Conservation (phyloP, 1,140 invertebrate genomes). For the Heliconius eleuchia region DNA sequence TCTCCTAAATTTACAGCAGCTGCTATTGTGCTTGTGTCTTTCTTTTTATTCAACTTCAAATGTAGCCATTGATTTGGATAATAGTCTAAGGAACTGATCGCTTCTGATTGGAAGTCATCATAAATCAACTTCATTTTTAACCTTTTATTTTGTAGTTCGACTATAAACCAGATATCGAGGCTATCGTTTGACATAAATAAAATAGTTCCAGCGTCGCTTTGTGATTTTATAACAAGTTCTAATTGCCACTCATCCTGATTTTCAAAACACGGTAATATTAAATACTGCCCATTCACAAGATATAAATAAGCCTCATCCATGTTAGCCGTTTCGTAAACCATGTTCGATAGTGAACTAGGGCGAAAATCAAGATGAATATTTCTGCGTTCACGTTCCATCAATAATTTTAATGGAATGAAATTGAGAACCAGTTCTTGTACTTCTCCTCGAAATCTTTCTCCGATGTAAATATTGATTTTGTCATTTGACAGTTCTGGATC, state of each 20-base stretch:
- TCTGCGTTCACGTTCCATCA: constrained; percentile 43
- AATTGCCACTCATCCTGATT: constrained; percentile 60
- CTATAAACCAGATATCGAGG: constrained; percentile 56
- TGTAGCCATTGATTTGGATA: constrained; percentile 65
- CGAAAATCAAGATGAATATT: constrained; percentile 38
- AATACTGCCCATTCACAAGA: constrained; percentile 58
- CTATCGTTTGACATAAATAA: constrained; percentile 51
- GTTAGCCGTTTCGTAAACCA: constrained; percentile 62
- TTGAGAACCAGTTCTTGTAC: constrained; percentile 70
- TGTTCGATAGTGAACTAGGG: constrained; percentile 57
- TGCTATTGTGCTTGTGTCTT: constrained; percentile 58
- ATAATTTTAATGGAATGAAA: constrained; percentile 62
- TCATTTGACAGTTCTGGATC: constrained; percentile 61
- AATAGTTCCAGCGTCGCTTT: constrained; percentile 56
- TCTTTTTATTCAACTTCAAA: constrained; percentile 56
- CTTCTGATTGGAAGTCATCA: constrained; percentile 54
- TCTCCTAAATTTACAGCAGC: constrained; percentile 60
- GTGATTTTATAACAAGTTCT: constrained; percentile 63
- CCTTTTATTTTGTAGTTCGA: constrained; percentile 59
- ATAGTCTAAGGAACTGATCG: constrained; percentile 55
- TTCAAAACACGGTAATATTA: constrained; percentile 64
- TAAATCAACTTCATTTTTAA: constrained; percentile 58
- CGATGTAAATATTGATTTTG: constrained; percentile 55
- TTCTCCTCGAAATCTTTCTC: constrained; percentile 66
- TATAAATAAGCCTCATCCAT: constrained; percentile 62